Evolutionary conservation across 1,140 invertebrate species (phyloP).

Genomic region (Macrobrachium nipponense): DNA sequence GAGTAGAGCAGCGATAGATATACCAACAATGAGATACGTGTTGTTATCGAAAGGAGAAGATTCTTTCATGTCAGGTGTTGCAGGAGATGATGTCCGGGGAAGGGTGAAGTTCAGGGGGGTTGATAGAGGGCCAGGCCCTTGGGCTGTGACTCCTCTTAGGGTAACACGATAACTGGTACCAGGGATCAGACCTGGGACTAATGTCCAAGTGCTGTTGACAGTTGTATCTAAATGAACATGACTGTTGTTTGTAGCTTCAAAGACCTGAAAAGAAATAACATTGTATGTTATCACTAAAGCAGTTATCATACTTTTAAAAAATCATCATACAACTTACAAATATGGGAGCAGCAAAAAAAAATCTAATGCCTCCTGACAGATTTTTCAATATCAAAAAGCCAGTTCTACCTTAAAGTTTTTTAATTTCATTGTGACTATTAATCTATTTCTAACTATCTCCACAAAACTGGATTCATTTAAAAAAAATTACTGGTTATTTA

Average conservation of each 20-base stretch:
- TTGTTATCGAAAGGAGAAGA: conserved; percentile 61
- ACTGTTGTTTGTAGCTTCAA: conserved; percentile 41
- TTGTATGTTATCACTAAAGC: background rate
- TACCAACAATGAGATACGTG: conserved; percentile 63
- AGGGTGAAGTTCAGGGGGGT: conserved; percentile 46
- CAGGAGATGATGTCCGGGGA: conserved; percentile 22
- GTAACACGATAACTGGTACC: conserved; percentile 55
- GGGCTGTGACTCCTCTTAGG: conserved; percentile 49
- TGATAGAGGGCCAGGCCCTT: conserved; percentile 51
- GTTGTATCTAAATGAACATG: conserved; percentile 59
- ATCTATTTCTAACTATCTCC: conserved; percentile 6
- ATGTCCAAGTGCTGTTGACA: conserved; percentile 55
- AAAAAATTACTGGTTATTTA: too few relatives aligned
- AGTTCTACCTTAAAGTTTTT: too few relatives aligned
- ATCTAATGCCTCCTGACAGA: too few relatives aligned
- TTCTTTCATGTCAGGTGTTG: conserved; percentile 46
- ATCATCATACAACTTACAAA: background rate
- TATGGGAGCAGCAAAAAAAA: too few relatives aligned
- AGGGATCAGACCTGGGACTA: conserved; percentile 46
- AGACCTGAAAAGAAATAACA: conserved; percentile 29
- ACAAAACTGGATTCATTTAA: too few relatives aligned
- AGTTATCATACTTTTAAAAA: background rate
- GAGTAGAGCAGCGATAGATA: conserved; percentile 51
- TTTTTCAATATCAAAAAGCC: too few relatives aligned
- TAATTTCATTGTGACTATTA: too few relatives aligned